These are phyloP conservation scores for Crotalus tigris DNA, from an alignment of 2,113 vertebrate genomes.

Conservation along the genomic window DNA sequence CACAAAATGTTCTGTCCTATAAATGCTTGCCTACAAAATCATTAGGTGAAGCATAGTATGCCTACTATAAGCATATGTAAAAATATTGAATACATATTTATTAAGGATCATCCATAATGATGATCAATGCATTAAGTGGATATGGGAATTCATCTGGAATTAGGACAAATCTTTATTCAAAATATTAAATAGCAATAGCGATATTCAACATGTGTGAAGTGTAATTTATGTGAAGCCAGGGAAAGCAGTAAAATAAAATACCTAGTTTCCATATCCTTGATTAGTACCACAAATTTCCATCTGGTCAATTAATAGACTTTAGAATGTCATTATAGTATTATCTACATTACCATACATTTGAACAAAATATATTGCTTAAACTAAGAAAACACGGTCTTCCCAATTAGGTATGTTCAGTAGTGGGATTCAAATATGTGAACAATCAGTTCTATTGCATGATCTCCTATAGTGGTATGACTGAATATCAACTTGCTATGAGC, in stretches of 20 bases:
- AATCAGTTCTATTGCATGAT: background rate
- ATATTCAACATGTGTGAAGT: background rate
- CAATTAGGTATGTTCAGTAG: background rate
- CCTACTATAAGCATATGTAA: background rate
- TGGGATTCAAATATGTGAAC: too few species aligned
- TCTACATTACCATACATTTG: background rate
- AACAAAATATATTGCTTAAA: background rate
- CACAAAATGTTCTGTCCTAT: conserved; percentile 16
- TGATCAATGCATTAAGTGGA: background rate
- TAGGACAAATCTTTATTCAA: background rate
- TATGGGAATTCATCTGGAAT: background rate
- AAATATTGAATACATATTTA: background rate
- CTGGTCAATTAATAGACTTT: background rate
- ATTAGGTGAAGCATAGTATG: background rate
- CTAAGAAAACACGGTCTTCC: background rate
- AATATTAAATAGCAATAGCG: background rate
- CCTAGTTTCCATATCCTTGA: background rate
- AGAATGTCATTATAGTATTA: background rate
- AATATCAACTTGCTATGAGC: background rate
- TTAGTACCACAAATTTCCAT: background rate
- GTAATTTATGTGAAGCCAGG: background rate
- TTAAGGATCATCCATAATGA: background rate
- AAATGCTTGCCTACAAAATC: conserved; percentile 24
- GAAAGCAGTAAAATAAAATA: background rate
- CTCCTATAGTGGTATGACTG: background rate